A percentile compares a stretch with the other conserved stretches of the same genome.
These are phyloP conservation scores for Bombus difficillimus DNA, from an alignment of 1,140 invertebrate genomes.

Conservation along the genomic window DNA sequence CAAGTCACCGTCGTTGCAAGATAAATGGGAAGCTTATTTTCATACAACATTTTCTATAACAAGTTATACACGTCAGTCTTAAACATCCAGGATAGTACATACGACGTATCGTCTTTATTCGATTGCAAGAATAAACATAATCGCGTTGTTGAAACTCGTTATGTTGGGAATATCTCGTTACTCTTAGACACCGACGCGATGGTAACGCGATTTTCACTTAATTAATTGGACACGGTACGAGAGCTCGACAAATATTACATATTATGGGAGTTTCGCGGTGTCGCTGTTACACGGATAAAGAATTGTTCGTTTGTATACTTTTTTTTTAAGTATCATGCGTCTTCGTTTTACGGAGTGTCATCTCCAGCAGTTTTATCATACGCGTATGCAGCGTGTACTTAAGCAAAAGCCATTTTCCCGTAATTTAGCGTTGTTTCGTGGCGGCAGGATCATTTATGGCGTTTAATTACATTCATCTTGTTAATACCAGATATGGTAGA, in stretches of 20 bases:
- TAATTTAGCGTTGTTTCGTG: slow-evolving; percentile 5
- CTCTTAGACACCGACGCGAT: not conserved
- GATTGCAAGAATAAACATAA: slow-evolving; percentile 4
- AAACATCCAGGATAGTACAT: not conserved
- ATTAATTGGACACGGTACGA: slow-evolving; percentile 41
- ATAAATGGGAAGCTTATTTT: not conserved
- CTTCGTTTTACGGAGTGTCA: slow-evolving; percentile 5
- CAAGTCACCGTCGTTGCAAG: no score
- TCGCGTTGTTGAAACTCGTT: not conserved
- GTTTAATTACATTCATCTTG: slow-evolving; percentile 26
- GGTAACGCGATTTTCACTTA: slow-evolving; percentile 54
- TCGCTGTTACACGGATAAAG: not conserved
- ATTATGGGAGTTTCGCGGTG: not conserved
- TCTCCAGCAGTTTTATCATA: slow-evolving; percentile 1
- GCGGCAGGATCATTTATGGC: not conserved
- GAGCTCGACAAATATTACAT: slow-evolving; percentile 49
- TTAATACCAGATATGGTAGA: not conserved
- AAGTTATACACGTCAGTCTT: no score
- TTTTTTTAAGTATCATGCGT: not conserved
- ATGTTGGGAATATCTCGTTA: slow-evolving; percentile 14
- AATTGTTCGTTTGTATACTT: not conserved
- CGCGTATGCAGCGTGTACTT: not conserved
- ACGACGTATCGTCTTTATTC: not conserved
- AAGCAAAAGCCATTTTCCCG: not conserved
- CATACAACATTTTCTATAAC: no score